These are phyloP conservation scores for Menidia beryllina DNA, from an alignment of 2,113 vertebrate species.

Conservation along the genomic window DNA sequence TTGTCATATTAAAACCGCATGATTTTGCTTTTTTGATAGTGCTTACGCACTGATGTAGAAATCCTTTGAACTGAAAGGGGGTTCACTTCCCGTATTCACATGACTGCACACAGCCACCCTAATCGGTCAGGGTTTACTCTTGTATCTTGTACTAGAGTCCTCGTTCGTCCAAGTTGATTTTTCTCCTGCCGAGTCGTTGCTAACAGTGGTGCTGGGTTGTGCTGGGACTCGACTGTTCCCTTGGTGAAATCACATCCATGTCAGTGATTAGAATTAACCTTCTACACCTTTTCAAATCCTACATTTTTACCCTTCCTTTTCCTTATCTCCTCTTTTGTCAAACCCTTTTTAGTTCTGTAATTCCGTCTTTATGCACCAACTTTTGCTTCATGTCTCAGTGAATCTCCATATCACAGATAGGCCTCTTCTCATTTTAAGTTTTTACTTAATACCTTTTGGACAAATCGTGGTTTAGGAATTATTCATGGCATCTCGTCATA, in stretches of 20 bases:
- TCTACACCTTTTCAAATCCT: neutral
- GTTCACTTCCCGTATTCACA: neutral
- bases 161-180: neutral
- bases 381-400: slow-evolving; percentile 16
- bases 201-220: slow-evolving; percentile 64
- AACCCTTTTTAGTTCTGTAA: slow-evolving; percentile 21
- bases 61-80: too few species aligned
- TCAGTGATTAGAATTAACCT: slow-evolving; percentile 46
- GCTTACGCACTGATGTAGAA: too few species aligned
- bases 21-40: too few species aligned
- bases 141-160: neutral
- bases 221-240: slow-evolving; percentile 35
- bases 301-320: slow-evolving; percentile 11
- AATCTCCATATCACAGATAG: slow-evolving; percentile 40
- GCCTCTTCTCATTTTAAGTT: slow-evolving; percentile 40
- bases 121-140: neutral
- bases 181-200: slow-evolving; percentile 19
- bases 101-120: neutral
- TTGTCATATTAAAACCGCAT: neutral
- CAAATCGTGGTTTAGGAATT: slow-evolving; percentile 15
- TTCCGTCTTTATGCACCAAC: slow-evolving; percentile 6
- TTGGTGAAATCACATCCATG: slow-evolving; percentile 23
- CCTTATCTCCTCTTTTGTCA: neutral
- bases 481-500: slow-evolving; percentile 21
- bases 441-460: neutral